These are phyloP conservation scores for Epistrophella euchroma DNA, from an alignment of 2,888 invertebrate genomes.

Conservation along the genomic window DNA sequence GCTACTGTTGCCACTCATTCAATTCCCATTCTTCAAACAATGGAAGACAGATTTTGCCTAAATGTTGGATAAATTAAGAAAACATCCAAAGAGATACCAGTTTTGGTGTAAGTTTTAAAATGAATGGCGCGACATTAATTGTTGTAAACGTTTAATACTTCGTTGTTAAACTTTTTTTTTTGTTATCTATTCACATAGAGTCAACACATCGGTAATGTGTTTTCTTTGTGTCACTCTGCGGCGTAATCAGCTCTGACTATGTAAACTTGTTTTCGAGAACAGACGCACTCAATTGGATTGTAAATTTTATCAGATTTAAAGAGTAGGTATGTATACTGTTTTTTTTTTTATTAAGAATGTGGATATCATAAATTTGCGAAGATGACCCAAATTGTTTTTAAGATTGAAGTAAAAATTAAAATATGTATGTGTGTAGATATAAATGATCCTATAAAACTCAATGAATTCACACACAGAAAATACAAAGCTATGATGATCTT, in stretches of 20 bases:
- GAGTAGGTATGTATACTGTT: background rate
- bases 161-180: slow-evolving; percentile 20
- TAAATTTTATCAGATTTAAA: slow-evolving; percentile 29
- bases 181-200: slow-evolving; percentile 46
- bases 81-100: slow-evolving; percentile 6
- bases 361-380: slow-evolving; percentile 29
- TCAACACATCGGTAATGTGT: slow-evolving; percentile 36
- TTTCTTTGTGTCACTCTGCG: slow-evolving; percentile 39
- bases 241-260: slow-evolving; percentile 42
- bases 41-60: slow-evolving; percentile 20
- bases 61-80: slow-evolving; percentile 1
- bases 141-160: slow-evolving; percentile 32
- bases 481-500: background rate
- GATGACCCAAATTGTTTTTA: slow-evolving; percentile 50
- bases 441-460: background rate
- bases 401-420: slow-evolving; percentile 1
- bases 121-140: slow-evolving; percentile 5
- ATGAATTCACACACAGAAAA: background rate
- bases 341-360: background rate
- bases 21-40: slow-evolving; percentile 7
- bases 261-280: slow-evolving; percentile 56
- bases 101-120: slow-evolving; percentile 17
- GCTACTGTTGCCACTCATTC: background rate
- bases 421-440: background rate
- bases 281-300: slow-evolving; percentile 18